Percentiles rank a stretch among this genome's conserved stretches.
Evolutionary conservation across 2,113 vertebrate species (phyloP).

Genomic region (Carassius carassius): DNA sequence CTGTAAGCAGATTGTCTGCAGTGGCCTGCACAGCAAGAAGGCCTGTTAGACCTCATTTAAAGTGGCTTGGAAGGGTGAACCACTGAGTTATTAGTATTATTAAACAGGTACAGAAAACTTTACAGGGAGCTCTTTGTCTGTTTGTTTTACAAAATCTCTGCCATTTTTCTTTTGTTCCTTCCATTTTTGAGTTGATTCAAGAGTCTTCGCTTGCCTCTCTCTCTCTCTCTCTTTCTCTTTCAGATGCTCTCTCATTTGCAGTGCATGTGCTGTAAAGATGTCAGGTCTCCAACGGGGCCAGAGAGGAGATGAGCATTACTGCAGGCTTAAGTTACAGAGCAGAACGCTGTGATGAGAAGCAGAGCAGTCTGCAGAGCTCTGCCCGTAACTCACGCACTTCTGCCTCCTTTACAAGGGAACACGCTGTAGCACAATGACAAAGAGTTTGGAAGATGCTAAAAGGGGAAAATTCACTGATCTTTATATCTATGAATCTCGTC

Average conservation of each 20-base stretch:
- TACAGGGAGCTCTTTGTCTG: conserved; percentile 76
- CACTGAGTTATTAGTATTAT: conserved; percentile 83
- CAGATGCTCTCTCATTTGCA: conserved; percentile 73
- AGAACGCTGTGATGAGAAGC: conserved; percentile 56
- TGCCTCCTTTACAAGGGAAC: conserved; percentile 59
- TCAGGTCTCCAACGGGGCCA: conserved; percentile 76
- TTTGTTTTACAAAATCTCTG: conserved; percentile 19
- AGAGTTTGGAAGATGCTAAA: conserved; percentile 28
- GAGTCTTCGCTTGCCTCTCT: conserved; percentile 8
- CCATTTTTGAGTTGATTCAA: conserved; percentile 9
- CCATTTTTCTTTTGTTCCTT: conserved; percentile 5
- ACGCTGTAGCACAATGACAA: conserved; percentile 31
- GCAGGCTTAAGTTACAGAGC: conserved; percentile 69
- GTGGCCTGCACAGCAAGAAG: conserved; percentile 75
- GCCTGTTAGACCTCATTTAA: conserved; percentile 87
- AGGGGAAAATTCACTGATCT: conserved; percentile 17
- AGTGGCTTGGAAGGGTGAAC: conserved; percentile 83
- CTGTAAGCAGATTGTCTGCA: conserved; percentile 80
- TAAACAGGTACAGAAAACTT: conserved; percentile 83
- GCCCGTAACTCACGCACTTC: conserved; percentile 57
- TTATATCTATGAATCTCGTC: conserved; percentile 20
- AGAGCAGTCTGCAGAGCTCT: conserved; percentile 54
- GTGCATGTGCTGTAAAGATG: conserved; percentile 82
- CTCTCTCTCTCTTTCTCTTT: conserved; percentile 60
- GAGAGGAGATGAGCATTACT: conserved; percentile 72